Base-by-base conservation (phyloP, 2,888 invertebrate species). In the Xanthorhoe designata region DNA sequence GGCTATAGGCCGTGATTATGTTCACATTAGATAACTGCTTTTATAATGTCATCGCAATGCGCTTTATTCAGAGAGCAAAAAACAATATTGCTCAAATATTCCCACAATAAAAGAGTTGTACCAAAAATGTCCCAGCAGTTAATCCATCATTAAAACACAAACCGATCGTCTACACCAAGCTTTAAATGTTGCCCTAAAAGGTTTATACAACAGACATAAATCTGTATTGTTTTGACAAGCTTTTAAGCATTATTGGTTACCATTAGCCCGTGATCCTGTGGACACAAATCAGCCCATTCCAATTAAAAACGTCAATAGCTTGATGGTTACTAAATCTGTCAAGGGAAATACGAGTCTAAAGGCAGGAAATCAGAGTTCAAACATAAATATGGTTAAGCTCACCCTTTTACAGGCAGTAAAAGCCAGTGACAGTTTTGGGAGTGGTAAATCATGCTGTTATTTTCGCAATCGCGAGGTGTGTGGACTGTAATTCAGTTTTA, bases 271-370 rank as follows among this genome's bases (percentile, higher is more conserved):
- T 70, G 64, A 75, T 72, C 68, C 66, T 61, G 68, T 72, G 66
- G 70, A 71, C 64, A 70, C 77, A 75, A 78, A 77, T 80, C 76
- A 72, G 73, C 74, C 75, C 74, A 61, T 69, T 76, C 76, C 76
- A 81, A 79, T 79, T 77, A 77, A 61, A 24, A 49, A 68, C 60
- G 76, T 66, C 77, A 75, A 77, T 75, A 67, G 53, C 45, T 52
- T 69, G 68, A 71, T 63, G 61, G 35, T 42, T 29, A 65, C 64
- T 61, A 66, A 66, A 60, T 58, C 69, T 72, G 74, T 51, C 13
- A 17, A 29, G 38, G 59, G 9, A 56, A 59, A 64, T 17, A 35
- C 47, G 53, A 53, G 32, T 17, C 13, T 64, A 53, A 10, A 35
- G n/a, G n/a, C 32, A 42, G 13, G 9, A 7, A 0, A 45, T 51